Base-by-base conservation (phyloP, 2,888 invertebrate species). In the Gisinianus flammeolus region DNA sequence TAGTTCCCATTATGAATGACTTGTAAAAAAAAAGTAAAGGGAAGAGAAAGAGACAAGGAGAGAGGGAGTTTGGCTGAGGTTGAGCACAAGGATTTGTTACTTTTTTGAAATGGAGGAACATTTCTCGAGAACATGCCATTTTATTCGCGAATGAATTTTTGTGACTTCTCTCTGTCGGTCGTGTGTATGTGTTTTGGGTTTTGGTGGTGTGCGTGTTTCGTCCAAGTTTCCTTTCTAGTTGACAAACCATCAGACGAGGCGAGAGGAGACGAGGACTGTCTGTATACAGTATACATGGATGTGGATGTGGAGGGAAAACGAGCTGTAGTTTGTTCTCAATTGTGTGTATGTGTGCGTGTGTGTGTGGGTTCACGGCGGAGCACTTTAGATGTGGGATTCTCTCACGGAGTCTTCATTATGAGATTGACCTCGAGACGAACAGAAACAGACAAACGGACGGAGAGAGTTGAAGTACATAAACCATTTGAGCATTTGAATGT, bases 81-180 rank as follows among this genome's bases (percentile, higher is more conserved):
- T 4, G 44, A 44, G 44, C 19, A 44, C 44, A 6, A 44, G 44
- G 44, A 44, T 44, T 44, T 44, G 35, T 35, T 56, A 24, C 62
- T 35, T 6, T 1, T 44, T 44, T 44, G 44, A 44, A 44, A 44
- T 44, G 19, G 44, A n/a, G 2, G 19, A 12, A 44, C 44, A 44
- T 44, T 44, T 44, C 44, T 44, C 44, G n/a, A n/a, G n/a, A n/a
- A n/a, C n/a, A n/a, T n/a, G n/a, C 54, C 54, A 54, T 54, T 54
- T 54, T n/a, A 54, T 54, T 54, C n/a, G 54, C 4, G 54, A 54
- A 62, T 12, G 62, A 12, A 26, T 62, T 62, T 28, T 26, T 28
- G 4, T 62, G 24, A 12, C 28, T 62, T 62, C 26, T 62, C 26
- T 54, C 54, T 16, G 19, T 16, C 16, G 16, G 4, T 16, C 54